Evolutionary conservation across 2,888 invertebrate species (phyloP), one percentile per base, ranked within the genome.

Genomic region (Rosalia funebris): DNA sequence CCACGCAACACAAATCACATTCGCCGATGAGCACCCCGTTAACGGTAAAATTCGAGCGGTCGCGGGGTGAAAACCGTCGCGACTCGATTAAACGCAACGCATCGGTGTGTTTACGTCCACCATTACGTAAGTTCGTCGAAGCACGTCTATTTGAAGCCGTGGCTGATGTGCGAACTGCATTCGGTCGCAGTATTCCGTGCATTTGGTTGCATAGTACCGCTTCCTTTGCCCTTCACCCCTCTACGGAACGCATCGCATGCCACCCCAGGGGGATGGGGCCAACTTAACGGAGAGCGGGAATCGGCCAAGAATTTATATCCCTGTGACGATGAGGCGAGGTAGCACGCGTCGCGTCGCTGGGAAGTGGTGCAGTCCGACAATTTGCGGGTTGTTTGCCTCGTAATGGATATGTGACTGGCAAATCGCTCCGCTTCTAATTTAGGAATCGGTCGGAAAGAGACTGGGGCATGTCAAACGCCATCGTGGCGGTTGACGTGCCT

Each of bases 71-170:
- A 3, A 7, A 25, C 25, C 25, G 25, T 25, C 4, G 25, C 7
- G 25, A 37, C 37, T n/a, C 20, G 17, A 11, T 16, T 39, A 48
- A 19, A 17, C 10, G 31, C 39, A 12, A 39, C 20, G 11, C 36
- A 20, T 11, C 25, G 16, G 9, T 53, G 57, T 56, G 57, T 57
- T 59, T 54, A 56, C 50, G 68, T 60, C 70, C 66, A 71, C 70
- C 71, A 74, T 74, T 72, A 73, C 69, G 66, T 72, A 73, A 69
- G 65, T 57, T 53, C 45, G 54, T 41, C 57, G 64, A 58, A 50
- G 66, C 74, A 72, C 75, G 72, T 72, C 74, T 71, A 72, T 74
- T 74, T 73, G 70, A 70, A 74, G 67, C 68, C 55, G 72, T 69
- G 73, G 68, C 66, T 47, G 72, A 69, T 66, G 73, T 73, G 68